Base-by-base conservation (phyloP, 2,113 vertebrate species). In the Mungos mungo region DNA sequence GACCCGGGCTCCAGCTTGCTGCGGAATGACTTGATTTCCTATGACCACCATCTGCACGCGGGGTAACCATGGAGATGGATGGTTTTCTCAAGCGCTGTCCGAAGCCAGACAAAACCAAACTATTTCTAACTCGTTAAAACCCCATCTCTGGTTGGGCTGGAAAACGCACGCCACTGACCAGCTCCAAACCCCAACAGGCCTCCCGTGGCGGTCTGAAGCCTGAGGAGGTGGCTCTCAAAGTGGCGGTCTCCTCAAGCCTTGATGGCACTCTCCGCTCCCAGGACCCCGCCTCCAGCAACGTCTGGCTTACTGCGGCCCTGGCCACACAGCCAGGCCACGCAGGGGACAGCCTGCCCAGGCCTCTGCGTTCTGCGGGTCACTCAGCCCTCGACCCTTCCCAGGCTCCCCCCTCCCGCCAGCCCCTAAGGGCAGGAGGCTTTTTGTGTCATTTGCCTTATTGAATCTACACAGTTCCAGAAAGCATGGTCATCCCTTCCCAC, bases 91-190 rank as follows among this genome's bases (percentile, higher is more conserved):
- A 63, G 54, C 29, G 33, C 33, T 15, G 47, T 83, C 72, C 2
- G 0, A 88, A 72, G 23, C 23, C 41, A 85, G 94, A 96, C 71
- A 91, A 47, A 63, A 80, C 33, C 72, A 57, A 54, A 77, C 38
- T 2, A 18, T 57, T 95, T 74, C 65, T 94, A 60, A 77, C 68
- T 27, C 27, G 35, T 35, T 79, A 63, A 92, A 79, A 54, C 47
- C 65, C n/a, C 41, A 16, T 80, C n/a, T 90, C 33, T 87, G 45
- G 3, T 76, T 92, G 33, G 45, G 68, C 18, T 72, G n/a, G 47
- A 80, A 63, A 88, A 33, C 31, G 79, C 19, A 38, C 1, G 7
- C 57, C 47, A 52, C 13, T 35, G 35, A 47, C 54, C 25, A 45
- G 15, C 6, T 69, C 25, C 45, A 66, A 66, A 33, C 7, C 23